These are phyloP conservation scores for Monochamus alternatus DNA, from an alignment of 2,888 invertebrate species.

Conservation along the genomic window DNA sequence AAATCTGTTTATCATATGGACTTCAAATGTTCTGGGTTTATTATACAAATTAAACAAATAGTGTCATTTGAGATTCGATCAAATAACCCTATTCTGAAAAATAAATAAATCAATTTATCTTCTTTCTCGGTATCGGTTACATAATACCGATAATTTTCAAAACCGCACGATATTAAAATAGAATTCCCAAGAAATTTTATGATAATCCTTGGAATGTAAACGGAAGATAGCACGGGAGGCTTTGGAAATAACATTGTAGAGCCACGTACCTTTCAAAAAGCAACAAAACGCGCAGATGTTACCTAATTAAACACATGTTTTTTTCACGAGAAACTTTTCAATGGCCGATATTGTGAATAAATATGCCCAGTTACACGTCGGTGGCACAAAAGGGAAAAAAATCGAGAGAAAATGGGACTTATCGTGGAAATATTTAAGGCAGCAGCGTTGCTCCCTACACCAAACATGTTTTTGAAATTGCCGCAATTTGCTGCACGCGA, in stretches of 20 bases:
- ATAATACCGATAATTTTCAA: too few relatives aligned
- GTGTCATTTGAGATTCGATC: too few relatives aligned
- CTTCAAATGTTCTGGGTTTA: too few relatives aligned
- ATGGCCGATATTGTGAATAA: constrained; percentile 36
- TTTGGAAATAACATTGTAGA: not conserved
- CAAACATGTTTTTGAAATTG: constrained; percentile 34
- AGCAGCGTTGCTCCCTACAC: not conserved
- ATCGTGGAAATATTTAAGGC: constrained; percentile 2
- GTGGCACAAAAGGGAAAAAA: constrained; percentile 26
- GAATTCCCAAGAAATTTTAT: too few relatives aligned
- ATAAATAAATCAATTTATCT: too few relatives aligned
- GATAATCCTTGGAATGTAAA: too few relatives aligned
- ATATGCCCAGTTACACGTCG: constrained; percentile 33
- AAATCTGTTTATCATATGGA: too few relatives aligned
- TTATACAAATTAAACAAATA: too few relatives aligned
- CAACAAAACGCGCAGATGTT: constrained; percentile 24
- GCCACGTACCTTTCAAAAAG: not conserved
- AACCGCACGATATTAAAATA: too few relatives aligned
- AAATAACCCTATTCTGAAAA: too few relatives aligned
- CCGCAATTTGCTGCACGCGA: constrained; percentile 30
- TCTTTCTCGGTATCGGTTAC: too few relatives aligned
- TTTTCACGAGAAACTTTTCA: constrained; percentile 29
- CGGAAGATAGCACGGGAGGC: not conserved
- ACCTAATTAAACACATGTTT: constrained; percentile 34
- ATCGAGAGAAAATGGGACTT: constrained; percentile 13